Evolutionary conservation across 2,888 invertebrate genomes (phyloP).

Genomic region (Agrotis exclamationis): DNA sequence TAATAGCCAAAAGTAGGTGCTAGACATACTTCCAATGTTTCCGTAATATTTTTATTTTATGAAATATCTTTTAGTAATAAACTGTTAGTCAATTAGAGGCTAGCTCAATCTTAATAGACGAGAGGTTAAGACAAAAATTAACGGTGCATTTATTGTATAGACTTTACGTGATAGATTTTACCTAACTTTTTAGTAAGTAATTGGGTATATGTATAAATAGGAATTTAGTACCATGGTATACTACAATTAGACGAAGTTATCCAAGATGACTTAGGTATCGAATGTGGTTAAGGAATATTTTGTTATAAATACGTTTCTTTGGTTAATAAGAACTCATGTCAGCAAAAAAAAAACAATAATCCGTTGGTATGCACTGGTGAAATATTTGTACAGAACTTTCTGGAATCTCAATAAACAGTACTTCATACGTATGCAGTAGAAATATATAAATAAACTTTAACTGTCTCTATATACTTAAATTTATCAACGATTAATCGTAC

Average conservation of each 20-base stretch:
- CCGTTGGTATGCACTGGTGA: background rate
- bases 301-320: background rate
- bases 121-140: constrained; percentile 42
- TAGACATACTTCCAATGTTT: background rate
- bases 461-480: too few species aligned
- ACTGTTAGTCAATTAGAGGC: background rate
- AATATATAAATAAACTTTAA: background rate
- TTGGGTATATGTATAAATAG: background rate
- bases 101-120: constrained; percentile 9
- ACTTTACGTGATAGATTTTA: constrained; percentile 28
- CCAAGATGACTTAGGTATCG: constrained; percentile 8
- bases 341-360: background rate
- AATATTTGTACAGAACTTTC: background rate
- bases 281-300: background rate
- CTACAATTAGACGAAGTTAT: constrained; percentile 1
- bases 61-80: constrained; percentile 7
- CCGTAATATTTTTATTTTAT: background rate
- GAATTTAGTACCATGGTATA: background rate
- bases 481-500: too few species aligned
- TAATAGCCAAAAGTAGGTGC: constrained; percentile 11
- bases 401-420: constrained; percentile 8
- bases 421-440: background rate
- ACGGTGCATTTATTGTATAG: constrained; percentile 23
- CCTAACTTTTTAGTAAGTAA: constrained; percentile 20
- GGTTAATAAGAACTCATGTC: background rate